These are phyloP conservation scores for Condylura cristata DNA, from an alignment of 2,113 vertebrate genomes.

Conservation along the genomic window DNA sequence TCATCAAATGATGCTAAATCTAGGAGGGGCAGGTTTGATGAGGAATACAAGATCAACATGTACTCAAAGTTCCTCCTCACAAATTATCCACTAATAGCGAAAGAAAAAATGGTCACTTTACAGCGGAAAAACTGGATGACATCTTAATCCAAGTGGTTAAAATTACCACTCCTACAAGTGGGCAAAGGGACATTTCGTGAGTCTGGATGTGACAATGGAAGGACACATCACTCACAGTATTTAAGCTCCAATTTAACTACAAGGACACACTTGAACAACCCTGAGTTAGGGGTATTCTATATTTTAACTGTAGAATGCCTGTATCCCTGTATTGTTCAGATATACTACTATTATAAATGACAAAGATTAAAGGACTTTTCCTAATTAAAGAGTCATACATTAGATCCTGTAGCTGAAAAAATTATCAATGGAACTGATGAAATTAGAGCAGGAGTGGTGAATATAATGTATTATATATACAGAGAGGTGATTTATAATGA, in stretches of 20 bases:
- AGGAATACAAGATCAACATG: background rate
- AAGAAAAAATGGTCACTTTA: background rate
- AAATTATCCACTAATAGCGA: background rate
- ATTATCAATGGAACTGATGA: background rate
- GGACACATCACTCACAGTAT: background rate
- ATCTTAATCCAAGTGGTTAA: background rate
- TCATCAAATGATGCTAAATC: constrained; percentile 22
- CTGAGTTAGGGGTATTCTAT: background rate
- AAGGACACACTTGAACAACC: background rate
- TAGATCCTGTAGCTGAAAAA: background rate
- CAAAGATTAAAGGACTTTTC: background rate
- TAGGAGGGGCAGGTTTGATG: background rate
- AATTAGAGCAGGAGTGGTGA: background rate
- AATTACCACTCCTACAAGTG: background rate
- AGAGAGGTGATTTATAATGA: background rate
- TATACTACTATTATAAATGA: background rate
- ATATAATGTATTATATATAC: background rate
- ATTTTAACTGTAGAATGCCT: background rate
- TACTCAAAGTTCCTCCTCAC: background rate
- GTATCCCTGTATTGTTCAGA: background rate
- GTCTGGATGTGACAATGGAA: background rate
- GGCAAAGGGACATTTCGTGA: background rate
- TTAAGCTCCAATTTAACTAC: background rate
- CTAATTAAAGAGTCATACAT: background rate
- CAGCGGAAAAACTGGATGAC: background rate